Evolutionary conservation across 2,113 vertebrate genomes (phyloP).

Genomic region (human): DNA sequence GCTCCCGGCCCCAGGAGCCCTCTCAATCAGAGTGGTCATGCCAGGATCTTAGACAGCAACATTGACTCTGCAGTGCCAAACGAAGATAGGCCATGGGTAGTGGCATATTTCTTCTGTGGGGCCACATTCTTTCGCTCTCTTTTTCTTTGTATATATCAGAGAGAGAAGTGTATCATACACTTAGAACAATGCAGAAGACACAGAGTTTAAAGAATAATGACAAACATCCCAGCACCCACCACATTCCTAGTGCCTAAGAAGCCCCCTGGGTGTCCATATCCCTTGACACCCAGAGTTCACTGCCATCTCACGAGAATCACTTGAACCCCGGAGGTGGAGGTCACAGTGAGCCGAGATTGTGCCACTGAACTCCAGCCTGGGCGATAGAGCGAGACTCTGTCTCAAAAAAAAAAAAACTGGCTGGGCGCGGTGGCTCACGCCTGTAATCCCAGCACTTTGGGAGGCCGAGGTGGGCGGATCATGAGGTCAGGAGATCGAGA

Average conservation of each 20-base stretch:
- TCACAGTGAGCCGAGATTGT: too few species aligned
- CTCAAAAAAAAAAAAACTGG: too few species aligned
- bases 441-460: too few species aligned
- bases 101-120: neutral
- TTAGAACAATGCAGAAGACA: neutral
- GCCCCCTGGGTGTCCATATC: neutral
- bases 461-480: too few species aligned
- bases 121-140: neutral
- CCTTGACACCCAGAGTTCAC: neutral
- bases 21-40: neutral
- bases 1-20: neutral
- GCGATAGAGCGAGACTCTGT: too few species aligned
- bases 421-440: too few species aligned
- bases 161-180: neutral
- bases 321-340: too few species aligned
- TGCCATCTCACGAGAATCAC: too few species aligned
- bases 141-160: neutral
- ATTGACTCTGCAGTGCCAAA: neutral
- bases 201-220: neutral
- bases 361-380: too few species aligned
- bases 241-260: neutral
- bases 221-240: neutral
- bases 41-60: neutral
- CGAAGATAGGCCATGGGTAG: neutral
- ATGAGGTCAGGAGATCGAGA: too few species aligned